Evolutionary conservation across 2,113 vertebrate species (phyloP), one percentile per base, ranked within the genome.

Genomic region (Mesembrinibis cayennensis): DNA sequence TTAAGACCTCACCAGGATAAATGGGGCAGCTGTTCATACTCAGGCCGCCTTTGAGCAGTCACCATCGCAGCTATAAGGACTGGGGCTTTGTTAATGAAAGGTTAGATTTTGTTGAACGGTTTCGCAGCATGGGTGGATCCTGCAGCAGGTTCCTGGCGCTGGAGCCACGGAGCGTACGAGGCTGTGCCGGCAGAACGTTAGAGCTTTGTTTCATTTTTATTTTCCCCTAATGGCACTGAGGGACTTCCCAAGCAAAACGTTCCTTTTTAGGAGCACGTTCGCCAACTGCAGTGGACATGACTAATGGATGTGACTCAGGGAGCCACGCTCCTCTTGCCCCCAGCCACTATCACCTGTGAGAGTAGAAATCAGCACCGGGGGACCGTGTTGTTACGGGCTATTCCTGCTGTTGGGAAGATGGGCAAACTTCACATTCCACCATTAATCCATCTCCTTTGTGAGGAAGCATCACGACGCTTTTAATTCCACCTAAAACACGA

Each of bases 161-260:
- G 1, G 71, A 65, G 36, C 61, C 55, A 47, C 1, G 3, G 27
- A 61, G 25, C 17, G 0, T 6, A 11, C 0, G 0, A 38, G 55
- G 40, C 59, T 78, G 34, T 6, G 5, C 63, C 34, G 19, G 49
- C 21, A 29, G 61, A 63, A 78, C 7, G 2, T 4, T 45, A 40
- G 38, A 87, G 78, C 56, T 84, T 62, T 87, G 55, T 45, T 66
- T 78, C 26, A 5, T 50, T 56, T 2, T 16, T 34, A 34, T 87
- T 80, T 78, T 34, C 25, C 16, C 42, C 45, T 23, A 9, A 44
- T 38, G 47, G 34, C 45, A 74, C 23, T 61, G 32, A 12, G 13
- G 65, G 59, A 73, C 50, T 84, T 93, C 47, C 76, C 77, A 59
- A 76, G 53, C 20, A 55, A 45, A 89, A 21, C 0, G 0, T 72